phyloP scores from a whole-genome alignment of 2,113 vertebrate genomes.

The Suncus etruscus region DNA sequence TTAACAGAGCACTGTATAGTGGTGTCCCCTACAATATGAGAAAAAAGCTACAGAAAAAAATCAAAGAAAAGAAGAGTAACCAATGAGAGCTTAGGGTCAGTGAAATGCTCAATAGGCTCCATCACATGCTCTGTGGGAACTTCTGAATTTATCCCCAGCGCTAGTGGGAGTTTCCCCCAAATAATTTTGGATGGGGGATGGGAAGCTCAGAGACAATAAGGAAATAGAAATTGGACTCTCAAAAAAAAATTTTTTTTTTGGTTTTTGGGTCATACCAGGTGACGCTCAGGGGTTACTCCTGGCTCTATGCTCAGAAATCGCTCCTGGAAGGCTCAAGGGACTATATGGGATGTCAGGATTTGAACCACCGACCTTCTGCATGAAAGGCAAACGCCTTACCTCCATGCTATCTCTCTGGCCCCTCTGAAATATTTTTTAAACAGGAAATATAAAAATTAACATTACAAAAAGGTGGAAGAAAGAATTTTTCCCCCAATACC shows the following conservation, averaged over 20 bases:
- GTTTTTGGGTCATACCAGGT: too few species aligned
- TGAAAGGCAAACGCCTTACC: too few species aligned
- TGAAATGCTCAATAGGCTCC: background rate
- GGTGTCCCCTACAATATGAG: background rate
- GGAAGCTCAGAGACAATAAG: background rate
- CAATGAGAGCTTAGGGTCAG: background rate
- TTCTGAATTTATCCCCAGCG: background rate
- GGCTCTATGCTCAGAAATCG: too few species aligned
- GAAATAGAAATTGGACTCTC: background rate
- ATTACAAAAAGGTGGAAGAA: background rate
- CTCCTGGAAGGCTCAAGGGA: too few species aligned
- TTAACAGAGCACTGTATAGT: background rate
- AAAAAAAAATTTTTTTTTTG: background rate
- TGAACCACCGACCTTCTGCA: too few species aligned
- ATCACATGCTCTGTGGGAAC: background rate
- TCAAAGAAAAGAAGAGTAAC: background rate
- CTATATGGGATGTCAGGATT: too few species aligned
- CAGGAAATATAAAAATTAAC: background rate
- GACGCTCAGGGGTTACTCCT: too few species aligned
- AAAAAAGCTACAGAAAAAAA: background rate
- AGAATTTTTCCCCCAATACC: background rate
- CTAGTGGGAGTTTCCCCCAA: background rate
- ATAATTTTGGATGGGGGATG: background rate
- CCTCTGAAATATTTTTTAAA: background rate
- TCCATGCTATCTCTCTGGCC: too few species aligned